Evolutionary conservation across 2,113 vertebrate species (phyloP).

Genomic region (Chamaea fasciata): DNA sequence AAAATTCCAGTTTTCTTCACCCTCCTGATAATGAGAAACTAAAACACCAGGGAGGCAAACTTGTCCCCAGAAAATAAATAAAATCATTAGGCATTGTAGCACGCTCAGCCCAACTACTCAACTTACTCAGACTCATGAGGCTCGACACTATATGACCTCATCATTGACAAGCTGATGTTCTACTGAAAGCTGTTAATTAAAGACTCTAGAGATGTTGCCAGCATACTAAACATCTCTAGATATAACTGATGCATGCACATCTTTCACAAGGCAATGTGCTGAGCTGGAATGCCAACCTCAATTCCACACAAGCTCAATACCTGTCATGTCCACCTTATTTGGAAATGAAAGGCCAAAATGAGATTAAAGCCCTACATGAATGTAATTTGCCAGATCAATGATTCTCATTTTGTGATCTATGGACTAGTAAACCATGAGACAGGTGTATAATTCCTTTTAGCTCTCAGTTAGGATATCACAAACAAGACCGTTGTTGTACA

Average conservation of each 20-base stretch:
- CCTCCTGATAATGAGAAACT: not conserved
- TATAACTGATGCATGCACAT: not conserved
- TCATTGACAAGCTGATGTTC: not conserved
- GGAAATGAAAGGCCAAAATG: not conserved
- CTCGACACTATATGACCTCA: not conserved
- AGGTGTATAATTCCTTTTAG: not conserved
- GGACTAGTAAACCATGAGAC: not conserved
- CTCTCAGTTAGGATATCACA: not conserved
- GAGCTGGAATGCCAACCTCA: not conserved
- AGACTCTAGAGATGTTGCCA: not conserved
- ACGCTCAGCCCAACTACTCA: not conserved
- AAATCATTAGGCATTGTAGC: not conserved
- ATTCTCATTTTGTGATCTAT: not conserved
- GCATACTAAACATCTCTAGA: not conserved
- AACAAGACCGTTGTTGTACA: not conserved
- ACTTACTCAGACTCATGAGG: not conserved
- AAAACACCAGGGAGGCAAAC: not conserved
- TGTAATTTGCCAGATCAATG: not conserved
- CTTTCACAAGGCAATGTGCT: not conserved
- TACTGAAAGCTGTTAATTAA: not conserved
- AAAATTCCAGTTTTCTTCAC: not conserved
- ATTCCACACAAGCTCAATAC: not conserved
- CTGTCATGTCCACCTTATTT: not conserved
- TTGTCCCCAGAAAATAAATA: not conserved
- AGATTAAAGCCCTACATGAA: not conserved